A percentile compares a stretch with the other conserved stretches of the same genome.
phyloP scores from a whole-genome alignment of 2,113 vertebrate genomes.

The Austrofundulus limnaeus region DNA sequence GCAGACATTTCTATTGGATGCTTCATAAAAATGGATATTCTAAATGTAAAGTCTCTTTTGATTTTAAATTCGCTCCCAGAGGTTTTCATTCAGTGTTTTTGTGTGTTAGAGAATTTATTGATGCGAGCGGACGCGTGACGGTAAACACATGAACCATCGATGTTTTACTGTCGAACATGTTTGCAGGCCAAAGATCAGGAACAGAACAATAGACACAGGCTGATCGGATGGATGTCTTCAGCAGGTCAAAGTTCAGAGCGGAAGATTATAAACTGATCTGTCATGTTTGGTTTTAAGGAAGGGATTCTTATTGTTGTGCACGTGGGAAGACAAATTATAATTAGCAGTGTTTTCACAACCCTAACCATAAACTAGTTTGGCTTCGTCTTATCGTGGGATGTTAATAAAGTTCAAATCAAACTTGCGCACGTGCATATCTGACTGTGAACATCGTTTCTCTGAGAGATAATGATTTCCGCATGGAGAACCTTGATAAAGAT shows the following conservation, averaged over 20 bases:
- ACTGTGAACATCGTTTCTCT: no score
- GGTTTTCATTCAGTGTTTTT: neutral
- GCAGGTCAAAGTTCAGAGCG: conserved; percentile 39
- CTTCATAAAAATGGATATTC: no score
- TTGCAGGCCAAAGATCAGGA: conserved; percentile 39
- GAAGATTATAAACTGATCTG: conserved; percentile 59
- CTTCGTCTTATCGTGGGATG: neutral
- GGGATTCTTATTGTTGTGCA: neutral
- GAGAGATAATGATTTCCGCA: no score
- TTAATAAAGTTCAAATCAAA: conserved; percentile 3
- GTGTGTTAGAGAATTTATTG: conserved; percentile 1
- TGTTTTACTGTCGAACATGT: conserved; percentile 7
- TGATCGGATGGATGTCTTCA: conserved; percentile 6
- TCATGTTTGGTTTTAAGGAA: conserved; percentile 45
- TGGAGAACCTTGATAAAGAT: no score
- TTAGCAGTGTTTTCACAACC: no score
- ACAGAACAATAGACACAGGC: conserved; percentile 35
- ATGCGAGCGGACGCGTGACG: neutral
- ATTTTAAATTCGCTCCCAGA: no score
- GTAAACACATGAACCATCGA: neutral
- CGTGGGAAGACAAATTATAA: neutral
- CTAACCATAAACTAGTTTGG: conserved; percentile 2
- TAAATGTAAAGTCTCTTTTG: no score
- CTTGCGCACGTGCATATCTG: neutral
- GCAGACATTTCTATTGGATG: no score